phyloP scores from a whole-genome alignment of 1,140 invertebrate species.

The Zaprionus camerounensis region DNA sequence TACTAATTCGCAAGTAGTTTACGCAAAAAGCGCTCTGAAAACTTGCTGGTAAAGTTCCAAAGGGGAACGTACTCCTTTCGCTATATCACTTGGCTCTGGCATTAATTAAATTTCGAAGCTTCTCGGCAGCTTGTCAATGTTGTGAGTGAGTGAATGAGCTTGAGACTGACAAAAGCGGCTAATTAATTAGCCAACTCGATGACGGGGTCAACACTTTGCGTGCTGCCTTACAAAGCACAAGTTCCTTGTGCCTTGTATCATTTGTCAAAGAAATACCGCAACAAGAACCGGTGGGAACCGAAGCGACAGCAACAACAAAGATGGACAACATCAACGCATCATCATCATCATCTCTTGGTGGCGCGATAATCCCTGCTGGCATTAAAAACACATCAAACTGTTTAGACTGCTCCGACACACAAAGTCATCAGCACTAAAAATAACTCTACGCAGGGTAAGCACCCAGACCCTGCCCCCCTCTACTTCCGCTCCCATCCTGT shows the following conservation, averaged over 20 bases:
- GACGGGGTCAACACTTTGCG: constrained; percentile 63
- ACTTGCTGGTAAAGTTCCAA: constrained; percentile 31
- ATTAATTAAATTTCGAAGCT: constrained; percentile 73
- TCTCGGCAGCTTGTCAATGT: constrained; percentile 33
- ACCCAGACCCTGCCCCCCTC: constrained; percentile 4
- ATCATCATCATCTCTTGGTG: constrained; percentile 8
- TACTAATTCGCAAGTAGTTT: constrained; percentile 32
- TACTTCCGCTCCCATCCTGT: background rate
- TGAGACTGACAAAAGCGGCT: constrained; percentile 53
- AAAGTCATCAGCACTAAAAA: constrained; percentile 64
- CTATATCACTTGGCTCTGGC: constrained; percentile 36
- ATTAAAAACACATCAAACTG: constrained; percentile 78
- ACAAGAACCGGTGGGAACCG: constrained; percentile 1
- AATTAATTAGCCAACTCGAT: constrained; percentile 70
- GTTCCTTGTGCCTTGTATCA: constrained; percentile 30
- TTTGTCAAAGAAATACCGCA: constrained; percentile 62
- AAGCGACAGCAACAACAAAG: background rate
- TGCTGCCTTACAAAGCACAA: background rate
- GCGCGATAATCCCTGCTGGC: constrained; percentile 56
- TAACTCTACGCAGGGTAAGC: constrained; percentile 28
- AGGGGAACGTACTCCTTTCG: background rate
- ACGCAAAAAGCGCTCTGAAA: constrained; percentile 34
- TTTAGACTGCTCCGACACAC: constrained; percentile 51
- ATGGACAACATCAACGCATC: constrained; percentile 3
- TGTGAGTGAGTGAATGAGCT: constrained; percentile 16